Evolutionary conservation across 30 jellyfish, hydroid and myxozoan species (phyloP).

Genomic region (Nemopilema nomurai): DNA sequence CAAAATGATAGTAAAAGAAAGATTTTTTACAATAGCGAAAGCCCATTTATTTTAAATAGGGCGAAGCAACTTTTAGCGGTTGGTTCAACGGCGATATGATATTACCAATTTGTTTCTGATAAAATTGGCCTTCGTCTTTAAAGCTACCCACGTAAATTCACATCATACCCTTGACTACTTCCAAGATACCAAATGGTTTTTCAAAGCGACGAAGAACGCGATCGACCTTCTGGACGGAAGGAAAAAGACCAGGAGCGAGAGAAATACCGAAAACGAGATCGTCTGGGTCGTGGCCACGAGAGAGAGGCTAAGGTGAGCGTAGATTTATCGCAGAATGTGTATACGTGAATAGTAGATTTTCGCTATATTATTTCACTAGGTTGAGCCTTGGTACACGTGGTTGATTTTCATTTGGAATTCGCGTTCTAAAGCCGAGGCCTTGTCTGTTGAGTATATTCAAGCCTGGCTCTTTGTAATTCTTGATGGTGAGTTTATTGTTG

Average conservation of each 20-base stretch:
- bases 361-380: too few relatives aligned
- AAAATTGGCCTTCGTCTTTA: neutral
- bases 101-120: too few relatives aligned
- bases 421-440: neutral
- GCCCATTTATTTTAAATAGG: too few relatives aligned
- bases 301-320: neutral
- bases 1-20: too few relatives aligned
- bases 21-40: too few relatives aligned
- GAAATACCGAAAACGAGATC: neutral
- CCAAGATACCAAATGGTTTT: constrained; percentile 30
- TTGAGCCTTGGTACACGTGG: too few relatives aligned
- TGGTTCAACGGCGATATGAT: too few relatives aligned
- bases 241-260: neutral
- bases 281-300: neutral
- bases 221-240: neutral
- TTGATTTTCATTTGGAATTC: too few relatives aligned
- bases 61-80: too few relatives aligned
- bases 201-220: neutral
- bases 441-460: neutral
- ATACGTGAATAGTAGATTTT: too few relatives aligned
- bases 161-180: neutral
- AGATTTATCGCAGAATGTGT: neutral
- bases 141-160: neutral
- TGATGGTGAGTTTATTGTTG: neutral
- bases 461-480: neutral